These are phyloP conservation scores for Orthonevra nobilis DNA, from an alignment of 2,888 invertebrate genomes.

Conservation along the genomic window DNA sequence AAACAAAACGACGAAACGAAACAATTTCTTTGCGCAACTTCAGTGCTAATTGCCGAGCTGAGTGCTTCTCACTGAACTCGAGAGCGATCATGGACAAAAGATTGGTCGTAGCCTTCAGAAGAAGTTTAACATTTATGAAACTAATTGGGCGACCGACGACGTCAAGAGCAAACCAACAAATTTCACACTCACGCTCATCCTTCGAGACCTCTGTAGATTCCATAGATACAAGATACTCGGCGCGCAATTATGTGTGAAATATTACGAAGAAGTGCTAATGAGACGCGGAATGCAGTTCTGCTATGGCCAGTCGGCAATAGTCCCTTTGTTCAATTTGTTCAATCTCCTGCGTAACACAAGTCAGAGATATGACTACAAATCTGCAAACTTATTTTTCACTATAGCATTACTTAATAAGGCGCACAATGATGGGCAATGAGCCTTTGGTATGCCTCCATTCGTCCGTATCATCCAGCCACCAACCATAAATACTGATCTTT, in stretches of 20 bases:
- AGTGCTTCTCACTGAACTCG: constrained; percentile 46
- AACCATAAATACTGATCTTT: constrained; percentile 62
- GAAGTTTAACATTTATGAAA: constrained; percentile 51
- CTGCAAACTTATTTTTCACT: constrained; percentile 26
- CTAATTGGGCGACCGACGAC: constrained; percentile 61
- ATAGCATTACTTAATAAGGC: constrained; percentile 54
- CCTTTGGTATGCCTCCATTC: constrained; percentile 39
- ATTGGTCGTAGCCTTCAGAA: constrained; percentile 20
- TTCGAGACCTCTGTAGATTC: constrained; percentile 7
- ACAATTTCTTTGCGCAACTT: constrained; percentile 31
- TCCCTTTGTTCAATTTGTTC: constrained; percentile 6
- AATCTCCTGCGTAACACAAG: constrained; percentile 49
- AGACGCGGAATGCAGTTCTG: constrained; percentile 58
- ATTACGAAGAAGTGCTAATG: constrained; percentile 66
- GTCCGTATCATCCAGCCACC: constrained; percentile 38
- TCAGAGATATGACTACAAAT: constrained; percentile 50
- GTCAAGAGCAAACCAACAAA: constrained; percentile 40
- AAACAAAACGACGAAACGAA: no score
- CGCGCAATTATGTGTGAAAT: constrained; percentile 69
- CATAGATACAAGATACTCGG: constrained; percentile 20
- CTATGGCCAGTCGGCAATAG: constrained; percentile 33
- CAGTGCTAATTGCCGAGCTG: constrained; percentile 42
- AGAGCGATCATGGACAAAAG: neutral
- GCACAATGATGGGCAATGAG: constrained; percentile 35
- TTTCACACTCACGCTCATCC: constrained; percentile 57